phyloP scores from a whole-genome alignment of 2,797 vertebrate genomes.

The Smutsia temminckii region DNA sequence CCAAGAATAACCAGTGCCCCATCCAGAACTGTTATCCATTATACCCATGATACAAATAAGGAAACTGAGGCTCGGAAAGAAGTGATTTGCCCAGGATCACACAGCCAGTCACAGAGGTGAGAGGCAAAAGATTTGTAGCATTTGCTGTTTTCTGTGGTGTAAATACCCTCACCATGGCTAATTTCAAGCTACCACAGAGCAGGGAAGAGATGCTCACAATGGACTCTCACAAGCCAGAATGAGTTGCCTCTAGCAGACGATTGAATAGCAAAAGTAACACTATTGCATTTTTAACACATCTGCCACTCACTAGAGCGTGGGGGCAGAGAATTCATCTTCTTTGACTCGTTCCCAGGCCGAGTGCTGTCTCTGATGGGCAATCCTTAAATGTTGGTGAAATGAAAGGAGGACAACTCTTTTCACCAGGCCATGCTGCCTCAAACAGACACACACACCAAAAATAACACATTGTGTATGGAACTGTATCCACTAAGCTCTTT shows the following conservation, averaged over 20 bases:
- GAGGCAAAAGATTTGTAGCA: background rate
- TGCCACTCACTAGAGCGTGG: background rate
- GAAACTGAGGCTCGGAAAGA: background rate
- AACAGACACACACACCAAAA: background rate
- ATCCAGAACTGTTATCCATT: background rate
- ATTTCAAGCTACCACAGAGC: background rate
- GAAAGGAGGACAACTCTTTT: background rate
- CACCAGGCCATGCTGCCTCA: background rate
- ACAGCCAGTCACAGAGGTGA: background rate
- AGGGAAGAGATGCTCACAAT: background rate
- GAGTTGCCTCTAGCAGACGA: background rate
- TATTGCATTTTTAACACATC: background rate
- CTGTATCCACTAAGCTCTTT: background rate
- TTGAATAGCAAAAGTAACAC: background rate
- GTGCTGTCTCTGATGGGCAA: background rate
- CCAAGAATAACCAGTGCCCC: background rate
- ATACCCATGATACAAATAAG: background rate
- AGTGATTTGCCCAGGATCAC: background rate
- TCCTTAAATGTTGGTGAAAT: background rate
- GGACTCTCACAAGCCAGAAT: background rate
- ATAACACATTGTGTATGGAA: background rate
- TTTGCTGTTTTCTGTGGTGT: background rate
- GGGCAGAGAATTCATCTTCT: background rate
- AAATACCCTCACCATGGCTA: background rate
- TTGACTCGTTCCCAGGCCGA: background rate